phyloP scores from a whole-genome alignment of 1,140 invertebrate species.

The Limonius californicus region DNA sequence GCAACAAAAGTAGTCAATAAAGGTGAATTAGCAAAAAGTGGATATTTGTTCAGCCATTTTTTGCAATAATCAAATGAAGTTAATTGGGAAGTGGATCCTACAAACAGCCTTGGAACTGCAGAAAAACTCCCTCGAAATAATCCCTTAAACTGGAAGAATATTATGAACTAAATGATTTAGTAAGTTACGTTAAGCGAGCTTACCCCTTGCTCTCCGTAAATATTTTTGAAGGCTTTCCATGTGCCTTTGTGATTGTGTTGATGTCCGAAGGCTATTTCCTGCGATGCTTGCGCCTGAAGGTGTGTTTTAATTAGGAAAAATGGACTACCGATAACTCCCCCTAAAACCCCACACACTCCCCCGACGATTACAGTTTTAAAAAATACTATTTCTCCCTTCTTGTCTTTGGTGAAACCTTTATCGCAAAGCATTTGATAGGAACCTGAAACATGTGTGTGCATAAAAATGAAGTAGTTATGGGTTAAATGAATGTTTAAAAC shows the following conservation, averaged over 20 bases:
- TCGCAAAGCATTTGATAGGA: constrained; percentile 19
- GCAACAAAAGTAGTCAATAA: constrained; percentile 69
- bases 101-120: constrained; percentile 70
- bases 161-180: background rate
- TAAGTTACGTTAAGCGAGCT: too few relatives aligned
- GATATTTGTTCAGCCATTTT: constrained; percentile 56
- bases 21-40: constrained; percentile 55
- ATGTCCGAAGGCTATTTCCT: constrained; percentile 78
- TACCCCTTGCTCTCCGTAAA: constrained; percentile 71
- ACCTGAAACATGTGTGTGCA: background rate
- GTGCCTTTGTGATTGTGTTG: constrained; percentile 76
- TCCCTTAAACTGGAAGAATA: constrained; percentile 51
- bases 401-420: constrained; percentile 61
- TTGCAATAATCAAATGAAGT: constrained; percentile 72
- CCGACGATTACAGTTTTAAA: constrained; percentile 48
- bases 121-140: constrained; percentile 74
- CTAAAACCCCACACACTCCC: constrained; percentile 46
- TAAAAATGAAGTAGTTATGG: too few relatives aligned
- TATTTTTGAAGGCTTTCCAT: constrained; percentile 58
- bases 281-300: constrained; percentile 72
- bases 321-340: constrained; percentile 71
- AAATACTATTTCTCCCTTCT: constrained; percentile 63
- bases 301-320: constrained; percentile 87
- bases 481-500: too few relatives aligned
- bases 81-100: constrained; percentile 83